Evolutionary conservation across 2,113 vertebrate species (phyloP), one percentile per base, ranked within the genome.

Genomic region (Beaufortia kweichowensis): DNA sequence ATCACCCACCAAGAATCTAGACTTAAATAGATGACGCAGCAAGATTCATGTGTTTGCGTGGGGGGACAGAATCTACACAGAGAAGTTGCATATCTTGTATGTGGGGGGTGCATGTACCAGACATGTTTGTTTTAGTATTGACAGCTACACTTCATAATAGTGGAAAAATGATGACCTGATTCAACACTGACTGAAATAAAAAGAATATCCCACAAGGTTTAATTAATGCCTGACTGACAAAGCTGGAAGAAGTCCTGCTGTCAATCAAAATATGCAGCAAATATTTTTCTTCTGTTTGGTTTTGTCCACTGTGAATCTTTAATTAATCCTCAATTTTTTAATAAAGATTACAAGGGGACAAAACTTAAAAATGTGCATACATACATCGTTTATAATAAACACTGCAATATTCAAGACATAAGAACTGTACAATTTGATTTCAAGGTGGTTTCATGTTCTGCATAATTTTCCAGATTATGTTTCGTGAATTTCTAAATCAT

Each of bases 171-270:
- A 46, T 24, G 71, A 56, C 48, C 21, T 64, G 39, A 78, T 41
- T 61, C 55, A 61, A 12, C 46, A 21, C 56, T 24, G 41, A 41
- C 46, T 69, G 31, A 39, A 59, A 33, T 31, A 61, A 69, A 35
- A n/a, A 28, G 43, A 60, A 28, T 46, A 19, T n/a, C 6, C 33
- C 62, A 57, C 21, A 59, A 24, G 11, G 46, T 60, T 70, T 73
- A 72, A 77, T 77, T 81, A 77, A 72, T 60, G 53, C 26, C 46
- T 4, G n/a, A 69, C 71, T 75, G 67, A 77, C 79, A 76, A 29
- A n/a, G 60, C 41, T 50, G 60, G 62, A 78, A 14, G n/a, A 10
- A 43, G 61, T 50, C 31, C 43, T 53, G 53, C 41, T 26, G 61
- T 67, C 61, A 66, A 72, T 77, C 31, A 55, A 61, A 67, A 68